Evolutionary conservation across 2,113 vertebrate species (phyloP).

Genomic region (Pygoscelis adeliae): DNA sequence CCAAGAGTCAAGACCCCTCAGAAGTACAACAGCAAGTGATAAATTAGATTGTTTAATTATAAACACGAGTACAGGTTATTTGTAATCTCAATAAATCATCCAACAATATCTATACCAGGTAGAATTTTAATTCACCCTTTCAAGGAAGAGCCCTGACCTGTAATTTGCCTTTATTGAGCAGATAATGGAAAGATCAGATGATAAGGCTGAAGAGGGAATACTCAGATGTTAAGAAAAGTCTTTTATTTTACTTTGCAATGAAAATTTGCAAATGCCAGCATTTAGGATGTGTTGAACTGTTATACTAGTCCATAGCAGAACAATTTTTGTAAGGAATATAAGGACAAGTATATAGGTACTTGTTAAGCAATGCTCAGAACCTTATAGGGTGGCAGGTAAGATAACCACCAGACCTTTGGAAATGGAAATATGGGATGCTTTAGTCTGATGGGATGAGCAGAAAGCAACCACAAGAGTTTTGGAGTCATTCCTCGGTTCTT

Average conservation of each 20-base stretch:
- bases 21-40: background rate
- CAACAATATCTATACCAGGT: background rate
- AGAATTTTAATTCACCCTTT: conserved; percentile 26
- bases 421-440: background rate
- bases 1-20: background rate
- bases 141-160: background rate
- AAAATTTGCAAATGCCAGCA: background rate
- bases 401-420: background rate
- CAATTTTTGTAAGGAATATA: background rate
- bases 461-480: background rate
- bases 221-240: background rate
- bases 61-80: conserved; percentile 13
- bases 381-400: background rate
- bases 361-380: background rate
- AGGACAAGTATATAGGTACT: background rate
- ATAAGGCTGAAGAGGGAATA: background rate
- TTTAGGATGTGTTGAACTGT: background rate
- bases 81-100: conserved; percentile 43
- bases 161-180: background rate
- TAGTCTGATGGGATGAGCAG: background rate
- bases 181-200: background rate
- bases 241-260: background rate
- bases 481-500: background rate
- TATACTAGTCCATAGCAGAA: background rate
- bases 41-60: conserved; percentile 37